These are phyloP conservation scores for Eira barbara DNA, from an alignment of 2,113 vertebrate species.

Conservation along the genomic window DNA sequence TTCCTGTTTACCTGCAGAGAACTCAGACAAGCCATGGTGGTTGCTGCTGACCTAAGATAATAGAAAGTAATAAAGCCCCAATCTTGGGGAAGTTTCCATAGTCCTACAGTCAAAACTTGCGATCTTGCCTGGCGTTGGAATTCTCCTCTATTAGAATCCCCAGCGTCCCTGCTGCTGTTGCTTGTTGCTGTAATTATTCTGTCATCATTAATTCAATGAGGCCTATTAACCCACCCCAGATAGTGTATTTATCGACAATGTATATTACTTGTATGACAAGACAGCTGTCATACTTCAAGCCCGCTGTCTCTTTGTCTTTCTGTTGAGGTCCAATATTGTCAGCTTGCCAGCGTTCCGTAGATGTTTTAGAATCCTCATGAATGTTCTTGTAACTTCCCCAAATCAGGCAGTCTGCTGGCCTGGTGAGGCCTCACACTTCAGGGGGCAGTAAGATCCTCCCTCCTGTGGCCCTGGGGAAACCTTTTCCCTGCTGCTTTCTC, in stretches of 20 bases:
- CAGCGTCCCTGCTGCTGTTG: conserved; percentile 41
- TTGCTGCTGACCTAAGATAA: neutral
- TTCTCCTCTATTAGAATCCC: conserved; percentile 30
- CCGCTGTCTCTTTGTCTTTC: conserved; percentile 30
- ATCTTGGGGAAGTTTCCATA: conserved; percentile 11
- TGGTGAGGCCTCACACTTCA: neutral
- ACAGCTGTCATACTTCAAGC: neutral
- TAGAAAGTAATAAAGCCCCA: neutral
- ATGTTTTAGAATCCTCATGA: neutral
- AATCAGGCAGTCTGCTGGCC: neutral
- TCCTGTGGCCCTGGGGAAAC: neutral
- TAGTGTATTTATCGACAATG: conserved; percentile 12
- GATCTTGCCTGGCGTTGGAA: neutral
- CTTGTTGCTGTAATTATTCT: conserved; percentile 47
- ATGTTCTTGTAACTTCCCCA: neutral
- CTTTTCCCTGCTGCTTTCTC: neutral
- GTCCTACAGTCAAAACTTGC: neutral
- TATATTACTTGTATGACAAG: conserved; percentile 6
- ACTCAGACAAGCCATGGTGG: neutral
- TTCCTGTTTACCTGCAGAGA: neutral
- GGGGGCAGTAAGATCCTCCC: neutral
- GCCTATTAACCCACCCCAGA: conserved; percentile 47
- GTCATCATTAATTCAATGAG: conserved; percentile 47
- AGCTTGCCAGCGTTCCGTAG: neutral
- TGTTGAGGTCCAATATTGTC: neutral